Conservation (phyloP, 1,140 invertebrate species). For the Samia ricini region DNA sequence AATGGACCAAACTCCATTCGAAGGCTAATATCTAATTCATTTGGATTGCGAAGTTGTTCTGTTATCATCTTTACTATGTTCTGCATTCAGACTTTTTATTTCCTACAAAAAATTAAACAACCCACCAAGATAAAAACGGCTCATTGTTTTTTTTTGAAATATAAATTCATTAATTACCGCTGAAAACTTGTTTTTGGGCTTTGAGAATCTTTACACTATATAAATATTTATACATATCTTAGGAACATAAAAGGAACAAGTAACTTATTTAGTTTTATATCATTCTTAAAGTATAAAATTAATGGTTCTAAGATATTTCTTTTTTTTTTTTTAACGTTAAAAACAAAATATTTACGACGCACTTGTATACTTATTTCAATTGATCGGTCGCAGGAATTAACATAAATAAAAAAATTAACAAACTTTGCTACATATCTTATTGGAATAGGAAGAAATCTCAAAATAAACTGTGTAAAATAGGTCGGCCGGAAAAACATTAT, state of each 20-base stretch:
- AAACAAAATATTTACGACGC: too few species aligned
- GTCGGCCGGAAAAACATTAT: conserved; percentile 35
- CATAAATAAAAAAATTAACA: neutral
- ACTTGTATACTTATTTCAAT: neutral
- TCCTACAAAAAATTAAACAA: conserved; percentile 13
- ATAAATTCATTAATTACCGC: too few species aligned
- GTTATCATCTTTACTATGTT: conserved; percentile 68
- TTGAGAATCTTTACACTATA: too few species aligned
- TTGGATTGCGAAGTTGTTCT: conserved; percentile 68
- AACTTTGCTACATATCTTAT: neutral
- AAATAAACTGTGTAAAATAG: conserved; percentile 56
- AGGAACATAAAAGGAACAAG: too few species aligned
- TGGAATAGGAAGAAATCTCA: conserved; percentile 28
- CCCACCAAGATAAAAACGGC: neutral
- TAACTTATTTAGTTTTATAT: too few species aligned
- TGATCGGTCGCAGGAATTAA: neutral
- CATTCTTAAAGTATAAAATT: too few species aligned
- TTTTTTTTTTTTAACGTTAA: too few species aligned
- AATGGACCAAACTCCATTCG: conserved; percentile 90
- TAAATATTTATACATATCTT: too few species aligned
- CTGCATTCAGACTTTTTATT: conserved; percentile 45
- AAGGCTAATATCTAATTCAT: conserved; percentile 70
- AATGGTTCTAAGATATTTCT: too few species aligned
- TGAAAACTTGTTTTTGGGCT: too few species aligned
- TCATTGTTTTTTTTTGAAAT: too few species aligned